Evolutionary conservation across 2,113 vertebrate genomes (phyloP), one percentile per base, ranked within the genome.

Genomic region (Chionomys nivalis): DNA sequence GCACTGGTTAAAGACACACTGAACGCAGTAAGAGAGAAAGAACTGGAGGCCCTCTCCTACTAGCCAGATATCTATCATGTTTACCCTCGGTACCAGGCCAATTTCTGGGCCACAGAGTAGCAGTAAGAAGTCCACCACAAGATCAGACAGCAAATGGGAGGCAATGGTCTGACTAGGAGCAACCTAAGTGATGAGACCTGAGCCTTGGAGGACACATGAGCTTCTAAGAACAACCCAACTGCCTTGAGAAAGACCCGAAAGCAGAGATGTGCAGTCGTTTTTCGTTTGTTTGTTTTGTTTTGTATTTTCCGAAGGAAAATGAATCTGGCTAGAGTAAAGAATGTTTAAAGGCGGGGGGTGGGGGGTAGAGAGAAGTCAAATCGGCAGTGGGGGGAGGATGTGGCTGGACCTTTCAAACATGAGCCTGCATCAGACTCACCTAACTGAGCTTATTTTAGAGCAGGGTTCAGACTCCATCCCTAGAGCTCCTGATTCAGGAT

Each of bases 331-430:
- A 39, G 73, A 93, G 49, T 12, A 68, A 39, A 1, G 19, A 49
- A 11, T 14, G 42, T 89, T 33, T 33, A 23, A 11, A 44, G 26
- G 76, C 4, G 39, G 17, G 1, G 42, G 9, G 0, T 4, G 21
- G 3, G 1, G 12, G 16, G 28, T 9, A 4, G 24, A 12, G 1
- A 87, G 33, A 2, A 63, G 58, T 55, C 68, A 49, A 89, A 24
- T 8, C 1, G 6, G 19, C 2, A 2, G 11, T 8, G 6, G 2
- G 12, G 24, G 0, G 26, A 28, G 47, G 23, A 16, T 26, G 3
- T 3, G 2, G 49, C 79, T 17, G 16, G 13, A 44, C 33, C 39
- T 66, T 73, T 79, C 66, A 65, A 42, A 73, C 12, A 17, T 19
- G 24, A 89, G 6, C 47, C 66, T 11, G 49, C 28, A 36, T 28